Evolutionary conservation across 1,140 invertebrate species (phyloP), one percentile per base, ranked within the genome.

Genomic region (Aphaenogaster ashmeadi): DNA sequence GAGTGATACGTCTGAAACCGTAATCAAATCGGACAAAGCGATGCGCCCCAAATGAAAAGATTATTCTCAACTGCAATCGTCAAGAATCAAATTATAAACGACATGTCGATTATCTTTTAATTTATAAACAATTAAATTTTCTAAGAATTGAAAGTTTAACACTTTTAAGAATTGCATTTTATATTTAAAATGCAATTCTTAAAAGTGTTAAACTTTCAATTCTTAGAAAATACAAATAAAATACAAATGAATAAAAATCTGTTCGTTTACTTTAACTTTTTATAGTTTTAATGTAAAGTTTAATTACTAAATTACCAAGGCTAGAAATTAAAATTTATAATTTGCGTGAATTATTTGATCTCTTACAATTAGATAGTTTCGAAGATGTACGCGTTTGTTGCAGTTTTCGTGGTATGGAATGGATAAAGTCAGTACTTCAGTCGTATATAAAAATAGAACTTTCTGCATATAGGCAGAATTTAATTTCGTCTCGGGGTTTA

Each of bases 401-500:
- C 50, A 72, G n/a, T 66, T 66, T 66, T n/a, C 21, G 4, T 15
- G 60, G 11, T 71, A 81, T n/a, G 50, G 36, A 81, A 36, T 44
- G 21, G 58, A 72, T 58, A 74, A 69, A 75, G 52, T 74, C 9
- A 71, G 15, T 47, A 11, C 38, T 60, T 60, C 4, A 11, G 21
- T 56, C n/a, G 47, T 27, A 13, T 84, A 1, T 74, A 78, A 87
- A 56, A 87, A 80, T 60, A 86, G 74, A 77, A 56, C 71, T 90
- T 87, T 44, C 64, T 75, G 77, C 41, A 71, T 56, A 81, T 64
- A 71, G 21, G 13, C 41, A 38, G 62, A 90, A 87, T 90, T 90
- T 87, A 77, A 90, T 90, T 90, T 89, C 75, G 41, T 71, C 54
- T 72, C 84, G 33, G 52, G 62, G 88, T 58, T 89, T 89, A 89